phyloP scores from a whole-genome alignment of 2,888 invertebrate genomes.

The Rhorus exstirpatorius region DNA sequence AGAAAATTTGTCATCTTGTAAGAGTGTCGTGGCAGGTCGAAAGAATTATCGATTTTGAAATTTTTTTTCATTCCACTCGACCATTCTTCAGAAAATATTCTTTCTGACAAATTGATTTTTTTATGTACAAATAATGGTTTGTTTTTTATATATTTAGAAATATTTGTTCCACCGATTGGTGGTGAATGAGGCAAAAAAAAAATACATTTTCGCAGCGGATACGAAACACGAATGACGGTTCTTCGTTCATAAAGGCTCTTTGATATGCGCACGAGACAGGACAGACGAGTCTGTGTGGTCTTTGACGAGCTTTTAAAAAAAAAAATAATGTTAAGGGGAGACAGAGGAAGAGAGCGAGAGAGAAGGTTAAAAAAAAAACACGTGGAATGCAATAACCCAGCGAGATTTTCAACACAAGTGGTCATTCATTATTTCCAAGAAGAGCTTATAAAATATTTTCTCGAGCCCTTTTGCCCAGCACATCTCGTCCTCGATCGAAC shows the following conservation, averaged over 20 bases:
- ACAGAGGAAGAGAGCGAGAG: constrained; percentile 4
- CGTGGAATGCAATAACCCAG: constrained; percentile 62
- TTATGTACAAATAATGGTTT: background rate
- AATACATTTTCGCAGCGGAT: background rate
- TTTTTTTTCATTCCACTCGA: too few relatives aligned
- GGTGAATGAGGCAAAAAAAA: background rate
- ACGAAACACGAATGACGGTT: constrained; percentile 22
- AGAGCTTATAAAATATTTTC: constrained; percentile 65
- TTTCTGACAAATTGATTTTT: background rate
- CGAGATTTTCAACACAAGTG: constrained; percentile 81
- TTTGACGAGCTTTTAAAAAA: constrained; percentile 53
- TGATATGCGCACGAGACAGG: constrained; percentile 58
- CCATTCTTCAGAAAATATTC: too few relatives aligned
- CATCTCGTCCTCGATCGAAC: constrained; percentile 40
- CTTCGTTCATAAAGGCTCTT: constrained; percentile 66
- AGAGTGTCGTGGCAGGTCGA: too few relatives aligned
- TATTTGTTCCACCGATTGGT: background rate
- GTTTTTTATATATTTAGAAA: background rate
- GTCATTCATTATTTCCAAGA: constrained; percentile 83
- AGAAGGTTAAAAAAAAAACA: constrained; percentile 65
- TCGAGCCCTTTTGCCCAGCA: constrained; percentile 1
- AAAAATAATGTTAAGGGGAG: constrained; percentile 35
- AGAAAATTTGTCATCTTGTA: too few relatives aligned
- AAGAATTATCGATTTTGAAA: too few relatives aligned
- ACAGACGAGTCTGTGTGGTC: constrained; percentile 65